These are phyloP conservation scores for Hylyphantes graminicola DNA, from an alignment of 1,140 invertebrate species.

Conservation along the genomic window DNA sequence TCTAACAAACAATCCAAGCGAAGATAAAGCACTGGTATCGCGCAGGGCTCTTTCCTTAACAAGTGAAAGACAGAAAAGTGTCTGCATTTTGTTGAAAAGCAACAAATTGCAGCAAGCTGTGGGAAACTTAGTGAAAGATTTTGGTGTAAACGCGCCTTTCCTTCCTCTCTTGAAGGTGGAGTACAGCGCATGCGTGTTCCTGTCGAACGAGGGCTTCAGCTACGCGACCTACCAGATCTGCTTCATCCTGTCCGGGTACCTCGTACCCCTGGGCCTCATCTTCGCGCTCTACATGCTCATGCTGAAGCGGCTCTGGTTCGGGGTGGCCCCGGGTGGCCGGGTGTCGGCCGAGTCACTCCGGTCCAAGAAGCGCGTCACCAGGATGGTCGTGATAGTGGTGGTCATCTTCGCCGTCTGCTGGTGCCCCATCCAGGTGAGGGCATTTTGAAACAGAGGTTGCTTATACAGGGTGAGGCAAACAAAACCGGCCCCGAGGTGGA, in stretches of 20 bases:
- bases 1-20: too few species aligned
- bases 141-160: too few species aligned
- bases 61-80: too few species aligned
- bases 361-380: constrained; percentile 89
- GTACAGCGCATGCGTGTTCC: constrained; percentile 59
- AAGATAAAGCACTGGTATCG: too few species aligned
- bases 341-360: constrained; percentile 78
- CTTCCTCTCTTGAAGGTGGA: neutral
- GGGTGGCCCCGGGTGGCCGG: constrained; percentile 77
- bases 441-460: too few species aligned
- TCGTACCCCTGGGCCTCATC: constrained; percentile 86
- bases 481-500: too few species aligned
- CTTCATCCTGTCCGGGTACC: constrained; percentile 87
- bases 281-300: constrained; percentile 91
- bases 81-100: too few species aligned
- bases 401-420: constrained; percentile 95
- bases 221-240: constrained; percentile 67
- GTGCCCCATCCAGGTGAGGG: constrained; percentile 83
- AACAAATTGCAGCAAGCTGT: too few species aligned
- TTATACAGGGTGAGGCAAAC: too few species aligned
- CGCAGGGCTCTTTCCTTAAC: too few species aligned
- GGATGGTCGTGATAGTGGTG: constrained; percentile 93
- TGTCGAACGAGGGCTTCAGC: constrained; percentile 61
- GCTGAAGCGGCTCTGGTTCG: constrained; percentile 88
- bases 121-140: too few species aligned